Conservation (phyloP, 2,113 vertebrate genomes). For the Solea solea region DNA sequence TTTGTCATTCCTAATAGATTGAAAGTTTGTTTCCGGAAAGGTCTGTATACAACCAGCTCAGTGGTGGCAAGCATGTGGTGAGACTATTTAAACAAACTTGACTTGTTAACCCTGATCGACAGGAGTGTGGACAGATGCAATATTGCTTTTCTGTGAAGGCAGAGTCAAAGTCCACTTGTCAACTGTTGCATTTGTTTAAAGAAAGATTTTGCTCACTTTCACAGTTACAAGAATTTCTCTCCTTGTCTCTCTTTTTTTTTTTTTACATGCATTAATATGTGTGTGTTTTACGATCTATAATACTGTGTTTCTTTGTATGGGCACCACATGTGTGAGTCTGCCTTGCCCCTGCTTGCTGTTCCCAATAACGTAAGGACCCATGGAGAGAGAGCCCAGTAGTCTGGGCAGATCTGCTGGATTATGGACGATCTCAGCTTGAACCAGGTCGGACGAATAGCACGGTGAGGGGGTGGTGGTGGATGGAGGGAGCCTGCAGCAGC, state of each 20-base stretch:
- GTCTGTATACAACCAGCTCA: constrained; percentile 9
- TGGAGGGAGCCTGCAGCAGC: constrained; percentile 30
- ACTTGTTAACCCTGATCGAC: constrained; percentile 37
- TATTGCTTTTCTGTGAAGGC: constrained; percentile 31
- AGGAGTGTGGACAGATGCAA: constrained; percentile 40
- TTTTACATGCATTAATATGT: constrained; percentile 2
- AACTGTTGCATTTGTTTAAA: constrained; percentile 10
- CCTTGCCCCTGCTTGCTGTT: constrained; percentile 40
- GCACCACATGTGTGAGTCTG: background rate
- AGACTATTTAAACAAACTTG: constrained; percentile 39
- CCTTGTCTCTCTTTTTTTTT: background rate
- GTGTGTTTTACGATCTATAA: background rate
- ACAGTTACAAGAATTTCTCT: background rate
- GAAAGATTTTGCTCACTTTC: background rate
- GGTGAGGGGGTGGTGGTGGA: constrained; percentile 7
- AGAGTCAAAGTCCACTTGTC: constrained; percentile 41
- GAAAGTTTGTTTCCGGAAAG: background rate
- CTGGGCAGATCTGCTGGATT: constrained; percentile 66
- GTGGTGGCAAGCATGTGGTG: constrained; percentile 12
- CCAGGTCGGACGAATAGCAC: constrained; percentile 62
- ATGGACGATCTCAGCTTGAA: constrained; percentile 43
- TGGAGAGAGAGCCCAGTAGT: constrained; percentile 20
- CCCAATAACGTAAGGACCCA: constrained; percentile 33
- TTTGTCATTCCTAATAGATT: background rate
- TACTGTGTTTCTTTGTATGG: constrained; percentile 1